Evolutionary conservation across 1,140 invertebrate genomes (phyloP).

Genomic region (Panonychus citri): DNA sequence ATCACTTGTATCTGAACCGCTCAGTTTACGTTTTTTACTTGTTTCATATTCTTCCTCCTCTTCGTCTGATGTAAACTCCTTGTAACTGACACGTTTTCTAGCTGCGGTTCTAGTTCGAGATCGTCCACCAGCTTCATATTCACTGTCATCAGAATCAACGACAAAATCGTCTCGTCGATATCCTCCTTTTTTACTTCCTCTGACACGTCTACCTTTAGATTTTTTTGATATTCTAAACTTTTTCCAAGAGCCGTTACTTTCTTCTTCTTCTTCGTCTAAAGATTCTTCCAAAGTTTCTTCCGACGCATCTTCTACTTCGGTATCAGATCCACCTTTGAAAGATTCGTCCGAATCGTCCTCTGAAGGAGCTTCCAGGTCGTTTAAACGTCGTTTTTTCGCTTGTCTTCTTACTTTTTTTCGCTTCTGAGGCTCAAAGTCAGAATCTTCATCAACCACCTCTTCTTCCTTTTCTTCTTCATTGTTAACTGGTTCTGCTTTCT

Average conservation of each 20-base stretch:
- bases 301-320: constrained; percentile 4
- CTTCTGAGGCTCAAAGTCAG: not conserved
- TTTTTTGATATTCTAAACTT: not conserved
- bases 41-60: constrained; percentile 27
- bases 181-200: not conserved
- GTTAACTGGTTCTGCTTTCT: constrained; percentile 12
- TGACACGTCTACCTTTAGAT: not conserved
- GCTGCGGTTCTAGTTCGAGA: constrained; percentile 8
- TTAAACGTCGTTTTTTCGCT: constrained; percentile 28
- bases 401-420: not conserved
- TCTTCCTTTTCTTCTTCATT: constrained; percentile 15
- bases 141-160: constrained; percentile 2
- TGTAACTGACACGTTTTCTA: constrained; percentile 15
- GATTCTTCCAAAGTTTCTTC: not conserved
- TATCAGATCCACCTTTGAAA: constrained; percentile 17
- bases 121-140: not conserved
- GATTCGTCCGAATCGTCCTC: constrained; percentile 46
- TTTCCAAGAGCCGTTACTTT: constrained; percentile 1
- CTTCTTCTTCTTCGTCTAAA: constrained; percentile 7
- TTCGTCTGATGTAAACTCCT: constrained; percentile 23
- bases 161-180: constrained; percentile 4
- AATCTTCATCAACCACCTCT: not conserved
- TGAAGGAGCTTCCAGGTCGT: constrained; percentile 52
- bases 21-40: constrained; percentile 20
- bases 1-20: constrained; percentile 23